A percentile compares a stretch with the other conserved stretches of the same genome.
These are phyloP conservation scores for Macaria notata DNA, from an alignment of 2,888 invertebrate species.

Conservation along the genomic window DNA sequence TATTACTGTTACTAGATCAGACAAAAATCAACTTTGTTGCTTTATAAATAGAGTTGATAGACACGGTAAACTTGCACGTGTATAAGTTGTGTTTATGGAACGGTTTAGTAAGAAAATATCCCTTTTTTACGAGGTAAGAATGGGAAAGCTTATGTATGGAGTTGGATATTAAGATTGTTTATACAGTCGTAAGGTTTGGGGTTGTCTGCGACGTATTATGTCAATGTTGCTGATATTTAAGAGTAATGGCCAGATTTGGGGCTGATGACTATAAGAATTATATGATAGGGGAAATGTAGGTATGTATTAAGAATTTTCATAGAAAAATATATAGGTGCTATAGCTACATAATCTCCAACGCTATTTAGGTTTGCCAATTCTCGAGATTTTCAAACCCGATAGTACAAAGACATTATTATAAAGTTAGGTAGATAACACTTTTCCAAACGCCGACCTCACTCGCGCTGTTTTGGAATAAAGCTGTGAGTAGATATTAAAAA, in stretches of 20 bases:
- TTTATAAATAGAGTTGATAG: constrained; percentile 29
- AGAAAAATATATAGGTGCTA: no score
- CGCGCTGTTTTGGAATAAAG: no score
- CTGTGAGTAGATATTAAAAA: no score
- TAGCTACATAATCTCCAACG: no score
- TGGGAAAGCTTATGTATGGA: constrained; percentile 69
- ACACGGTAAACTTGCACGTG: constrained; percentile 33
- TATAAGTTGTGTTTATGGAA: constrained; percentile 65
- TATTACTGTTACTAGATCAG: neutral
- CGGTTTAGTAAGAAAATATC: constrained; percentile 75
- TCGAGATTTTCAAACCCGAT: no score
- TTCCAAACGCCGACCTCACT: no score
- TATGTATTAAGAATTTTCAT: no score
- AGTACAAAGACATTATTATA: no score
- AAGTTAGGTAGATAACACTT: no score
- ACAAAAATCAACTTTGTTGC: constrained; percentile 33
- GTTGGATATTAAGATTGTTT: constrained; percentile 70
- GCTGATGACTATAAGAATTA: no score
- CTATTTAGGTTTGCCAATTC: no score
- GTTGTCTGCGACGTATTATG: constrained; percentile 31
- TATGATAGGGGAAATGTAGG: no score
- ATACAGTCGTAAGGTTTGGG: constrained; percentile 51
- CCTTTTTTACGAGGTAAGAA: constrained; percentile 77
- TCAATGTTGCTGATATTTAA: constrained; percentile 12
- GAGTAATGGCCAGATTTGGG: constrained; percentile 13